These are phyloP conservation scores for Rotaria socialis DNA, from an alignment of 2,888 invertebrate species.

Conservation along the genomic window DNA sequence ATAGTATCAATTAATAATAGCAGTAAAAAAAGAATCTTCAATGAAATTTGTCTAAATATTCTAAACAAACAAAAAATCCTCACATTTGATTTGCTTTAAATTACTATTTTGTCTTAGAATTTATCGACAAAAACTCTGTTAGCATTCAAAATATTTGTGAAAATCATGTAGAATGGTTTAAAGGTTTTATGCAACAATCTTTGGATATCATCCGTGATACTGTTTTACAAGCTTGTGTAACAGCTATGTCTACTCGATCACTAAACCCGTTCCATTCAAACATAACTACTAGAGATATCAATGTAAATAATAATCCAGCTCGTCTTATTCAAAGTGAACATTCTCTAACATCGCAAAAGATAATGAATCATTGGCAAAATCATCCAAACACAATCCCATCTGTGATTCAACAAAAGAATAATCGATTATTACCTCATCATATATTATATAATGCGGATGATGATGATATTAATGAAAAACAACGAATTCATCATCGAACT, in stretches of 20 bases:
- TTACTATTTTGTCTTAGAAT: background rate
- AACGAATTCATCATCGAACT: conserved; percentile 4
- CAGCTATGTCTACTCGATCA: background rate
- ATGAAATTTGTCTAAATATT: too few species aligned
- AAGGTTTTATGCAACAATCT: background rate
- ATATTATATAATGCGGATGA: background rate
- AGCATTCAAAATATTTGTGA: background rate
- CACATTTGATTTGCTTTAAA: background rate
- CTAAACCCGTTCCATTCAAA: background rate
- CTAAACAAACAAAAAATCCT: too few species aligned
- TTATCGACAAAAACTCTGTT: background rate
- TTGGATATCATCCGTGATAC: background rate
- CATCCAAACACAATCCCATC: background rate
- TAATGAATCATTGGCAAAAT: background rate
- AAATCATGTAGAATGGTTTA: background rate
- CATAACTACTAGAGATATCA: background rate
- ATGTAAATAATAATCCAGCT: background rate
- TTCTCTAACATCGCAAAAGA: background rate
- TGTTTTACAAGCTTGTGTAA: background rate
- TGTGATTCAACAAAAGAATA: background rate
- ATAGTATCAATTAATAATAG: too few species aligned
- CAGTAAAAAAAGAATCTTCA: too few species aligned
- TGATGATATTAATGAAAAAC: background rate
- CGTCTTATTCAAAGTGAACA: background rate
- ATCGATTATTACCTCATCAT: background rate